Percentiles rank a stretch among this genome's conserved stretches.
Conservation (phyloP, 1,140 invertebrate genomes). For the Oscheius sp. region DNA sequence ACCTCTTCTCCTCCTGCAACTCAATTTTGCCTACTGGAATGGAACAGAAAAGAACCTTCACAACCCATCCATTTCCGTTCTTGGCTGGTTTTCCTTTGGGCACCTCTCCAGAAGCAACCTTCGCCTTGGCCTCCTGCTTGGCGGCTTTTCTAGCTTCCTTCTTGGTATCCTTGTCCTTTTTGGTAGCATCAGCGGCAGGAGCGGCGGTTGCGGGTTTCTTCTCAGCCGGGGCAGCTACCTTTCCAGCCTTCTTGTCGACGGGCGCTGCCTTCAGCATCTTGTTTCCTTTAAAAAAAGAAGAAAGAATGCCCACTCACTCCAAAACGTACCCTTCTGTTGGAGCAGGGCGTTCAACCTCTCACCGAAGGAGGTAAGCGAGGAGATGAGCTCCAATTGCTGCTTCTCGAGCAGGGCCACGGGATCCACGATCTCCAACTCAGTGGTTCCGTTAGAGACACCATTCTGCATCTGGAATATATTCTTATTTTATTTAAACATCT, state of each 20-base stretch:
- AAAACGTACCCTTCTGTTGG: background rate
- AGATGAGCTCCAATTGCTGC: conserved; percentile 25
- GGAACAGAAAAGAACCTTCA: background rate
- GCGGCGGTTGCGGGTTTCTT: background rate
- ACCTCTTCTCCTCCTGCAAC: conserved; percentile 11
- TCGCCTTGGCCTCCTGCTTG: conserved; percentile 19
- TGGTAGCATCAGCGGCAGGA: background rate
- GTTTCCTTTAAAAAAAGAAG: background rate
- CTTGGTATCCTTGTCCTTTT: conserved; percentile 23
- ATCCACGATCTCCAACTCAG: conserved; percentile 6
- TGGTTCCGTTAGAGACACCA: background rate
- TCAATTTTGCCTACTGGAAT: background rate
- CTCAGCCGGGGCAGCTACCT: background rate
- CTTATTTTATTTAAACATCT: background rate
- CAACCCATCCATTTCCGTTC: background rate
- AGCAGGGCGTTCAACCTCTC: background rate
- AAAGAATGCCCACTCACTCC: background rate
- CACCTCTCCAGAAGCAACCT: background rate
- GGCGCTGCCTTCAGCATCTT: background rate
- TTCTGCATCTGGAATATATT: background rate
- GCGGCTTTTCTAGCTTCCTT: conserved; percentile 28
- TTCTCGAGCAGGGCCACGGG: conserved; percentile 17
- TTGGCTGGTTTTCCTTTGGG: background rate
- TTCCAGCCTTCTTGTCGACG: background rate
- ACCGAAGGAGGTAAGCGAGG: background rate